These are phyloP conservation scores for Spilosoma lubricipeda DNA, from an alignment of 2,888 invertebrate genomes.

Conservation along the genomic window DNA sequence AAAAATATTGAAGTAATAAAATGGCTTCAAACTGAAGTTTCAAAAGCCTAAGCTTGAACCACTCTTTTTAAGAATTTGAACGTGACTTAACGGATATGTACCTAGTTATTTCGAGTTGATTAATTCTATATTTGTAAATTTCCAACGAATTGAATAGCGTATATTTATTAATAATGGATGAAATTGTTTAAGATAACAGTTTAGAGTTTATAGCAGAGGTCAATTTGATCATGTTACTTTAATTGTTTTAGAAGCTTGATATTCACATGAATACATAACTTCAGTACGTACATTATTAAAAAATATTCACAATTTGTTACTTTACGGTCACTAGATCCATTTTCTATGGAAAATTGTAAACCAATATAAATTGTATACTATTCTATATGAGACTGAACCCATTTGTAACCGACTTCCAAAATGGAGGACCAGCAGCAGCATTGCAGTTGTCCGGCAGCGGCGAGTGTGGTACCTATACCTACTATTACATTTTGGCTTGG, in stretches of 20 bases:
- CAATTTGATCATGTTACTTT: not conserved
- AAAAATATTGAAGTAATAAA: too few species aligned
- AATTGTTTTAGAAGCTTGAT: not conserved
- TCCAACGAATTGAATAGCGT: not conserved
- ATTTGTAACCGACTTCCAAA: too few species aligned
- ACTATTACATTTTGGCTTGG: too few species aligned
- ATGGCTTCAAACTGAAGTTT: too few species aligned
- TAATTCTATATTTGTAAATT: not conserved
- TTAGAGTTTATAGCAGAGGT: not conserved
- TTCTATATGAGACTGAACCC: not conserved
- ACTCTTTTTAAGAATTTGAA: not conserved
- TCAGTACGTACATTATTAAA: too few species aligned
- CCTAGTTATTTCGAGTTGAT: not conserved
- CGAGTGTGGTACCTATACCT: too few species aligned
- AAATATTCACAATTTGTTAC: not conserved
- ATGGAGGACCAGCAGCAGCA: too few species aligned
- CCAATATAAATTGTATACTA: too few species aligned
- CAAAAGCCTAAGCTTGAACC: not conserved
- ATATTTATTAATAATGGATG: not conserved
- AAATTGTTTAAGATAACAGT: not conserved
- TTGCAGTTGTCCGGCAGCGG: too few species aligned
- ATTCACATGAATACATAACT: not conserved
- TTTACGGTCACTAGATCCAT: not conserved
- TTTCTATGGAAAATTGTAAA: not conserved
- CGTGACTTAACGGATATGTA: not conserved